Percentiles rank a stretch among this genome's conserved stretches.
phyloP scores from a whole-genome alignment of 2,113 vertebrate species.

The Indicator maculatus region DNA sequence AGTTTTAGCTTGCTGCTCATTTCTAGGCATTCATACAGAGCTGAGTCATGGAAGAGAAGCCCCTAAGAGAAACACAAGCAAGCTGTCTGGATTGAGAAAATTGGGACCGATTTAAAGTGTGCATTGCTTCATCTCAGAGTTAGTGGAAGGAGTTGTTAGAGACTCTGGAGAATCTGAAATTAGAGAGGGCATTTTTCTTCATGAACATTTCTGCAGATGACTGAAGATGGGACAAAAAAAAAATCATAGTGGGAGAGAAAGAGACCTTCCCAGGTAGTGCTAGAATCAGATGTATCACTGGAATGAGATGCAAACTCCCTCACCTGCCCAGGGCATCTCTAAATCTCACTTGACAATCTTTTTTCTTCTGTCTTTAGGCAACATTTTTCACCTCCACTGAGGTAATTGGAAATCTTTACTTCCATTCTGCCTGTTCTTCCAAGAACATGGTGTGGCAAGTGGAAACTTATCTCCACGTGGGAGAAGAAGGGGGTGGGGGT shows the following conservation, averaged over 20 bases:
- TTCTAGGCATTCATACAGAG: conserved; percentile 20
- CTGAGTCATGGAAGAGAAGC: conserved; percentile 55
- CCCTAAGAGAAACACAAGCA: background rate
- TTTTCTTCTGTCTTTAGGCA: conserved; percentile 61
- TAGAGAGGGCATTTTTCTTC: conserved; percentile 23
- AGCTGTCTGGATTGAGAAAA: conserved; percentile 47
- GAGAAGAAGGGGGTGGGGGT: background rate
- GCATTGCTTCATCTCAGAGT: background rate
- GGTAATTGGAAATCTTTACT: conserved; percentile 44
- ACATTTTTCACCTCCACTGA: conserved; percentile 58
- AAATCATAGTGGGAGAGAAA: fast-evolving
- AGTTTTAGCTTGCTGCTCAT: conserved; percentile 48
- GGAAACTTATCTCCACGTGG: conserved; percentile 20
- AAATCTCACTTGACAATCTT: conserved; percentile 60
- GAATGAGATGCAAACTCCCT: background rate
- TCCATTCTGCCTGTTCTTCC: conserved; percentile 40
- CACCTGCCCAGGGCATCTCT: conserved; percentile 37
- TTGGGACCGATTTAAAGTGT: background rate
- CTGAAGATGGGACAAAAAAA: background rate
- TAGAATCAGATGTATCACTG: background rate
- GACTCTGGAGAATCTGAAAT: background rate
- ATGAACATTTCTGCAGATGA: background rate
- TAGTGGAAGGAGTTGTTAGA: background rate
- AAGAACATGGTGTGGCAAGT: conserved; percentile 8
- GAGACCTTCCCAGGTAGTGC: background rate